Base-by-base conservation (phyloP, 2,797 vertebrate species). In the Syngnathus rostellatus region DNA sequence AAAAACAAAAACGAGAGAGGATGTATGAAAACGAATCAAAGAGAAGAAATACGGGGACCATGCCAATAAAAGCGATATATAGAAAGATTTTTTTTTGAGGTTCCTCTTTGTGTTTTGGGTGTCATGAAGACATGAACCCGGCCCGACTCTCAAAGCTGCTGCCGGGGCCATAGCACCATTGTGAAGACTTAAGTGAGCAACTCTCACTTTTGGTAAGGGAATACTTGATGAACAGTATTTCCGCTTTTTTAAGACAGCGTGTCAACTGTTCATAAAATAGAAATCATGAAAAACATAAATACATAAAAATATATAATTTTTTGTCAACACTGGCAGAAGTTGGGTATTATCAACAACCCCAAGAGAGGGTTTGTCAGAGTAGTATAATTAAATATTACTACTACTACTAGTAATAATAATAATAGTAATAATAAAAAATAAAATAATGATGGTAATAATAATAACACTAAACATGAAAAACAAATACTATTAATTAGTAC, bases 191-290 rank as follows among this genome's bases (percentile, higher is more conserved):
- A 83, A 31, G 84, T 84, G 86, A 89, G 86, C 86, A 88, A 87
- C 89, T 93, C 93, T 91, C 92, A 90, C 91, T 89, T 92, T 74
- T 68, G 81, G 77, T 90, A 87, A 89, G 89, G 91, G 89, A 93
- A 92, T 92, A 94, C 93, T 93, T 92, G 87, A 86, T 93, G 89
- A 94, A 95, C 94, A 94, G 93, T 97, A 98, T 97, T 98, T 95
- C 94, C 97, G 95, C 94, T 90, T 88, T 91, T 96, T 91, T 96
- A 94, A 98, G 96, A 98, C 95, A 92, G 93, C 94, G 96, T 99
- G 97, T 99, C 94, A 91, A 96, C 94, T 90, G 77, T 89, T 90
- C 63, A 73, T 76, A 76, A 65, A 87, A 77, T 88, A 76, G 65
- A 83, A 71, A 77, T 65, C 64, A 80, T 68, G 77, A 80, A 76